Percentiles rank a stretch among this genome's conserved stretches.
Evolutionary conservation across 2,888 invertebrate species (phyloP).

Genomic region (Sinodicranocentrus sp.): DNA sequence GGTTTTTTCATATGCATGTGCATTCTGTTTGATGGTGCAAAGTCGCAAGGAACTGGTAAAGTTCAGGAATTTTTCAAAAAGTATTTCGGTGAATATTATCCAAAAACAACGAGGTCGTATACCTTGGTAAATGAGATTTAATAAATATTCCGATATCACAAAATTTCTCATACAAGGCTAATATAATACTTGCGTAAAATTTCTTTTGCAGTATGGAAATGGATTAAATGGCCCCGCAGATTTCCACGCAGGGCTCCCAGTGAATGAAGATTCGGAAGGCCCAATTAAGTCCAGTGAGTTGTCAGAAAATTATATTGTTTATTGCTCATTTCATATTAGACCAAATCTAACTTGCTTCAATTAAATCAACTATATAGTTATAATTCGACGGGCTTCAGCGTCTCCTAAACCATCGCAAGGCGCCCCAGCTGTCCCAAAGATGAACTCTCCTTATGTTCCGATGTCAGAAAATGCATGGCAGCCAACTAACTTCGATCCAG

Average conservation of each 20-base stretch:
- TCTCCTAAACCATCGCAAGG: background rate
- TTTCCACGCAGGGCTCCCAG: constrained; percentile 46
- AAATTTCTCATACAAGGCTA: background rate
- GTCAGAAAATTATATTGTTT: too few species aligned
- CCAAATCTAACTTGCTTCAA: too few species aligned
- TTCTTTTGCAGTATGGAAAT: constrained; percentile 59
- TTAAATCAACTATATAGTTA: too few species aligned
- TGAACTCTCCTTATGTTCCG: too few species aligned
- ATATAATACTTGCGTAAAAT: background rate
- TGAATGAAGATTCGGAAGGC: constrained; percentile 36
- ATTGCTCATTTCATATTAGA: background rate
- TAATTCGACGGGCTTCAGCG: background rate
- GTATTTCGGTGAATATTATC: constrained; percentile 60
- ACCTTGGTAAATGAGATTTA: constrained; percentile 62
- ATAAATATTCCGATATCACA: too few species aligned
- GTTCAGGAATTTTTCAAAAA: constrained; percentile 58
- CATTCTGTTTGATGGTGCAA: background rate
- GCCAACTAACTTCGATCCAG: constrained; percentile 45
- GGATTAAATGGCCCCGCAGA: constrained; percentile 64
- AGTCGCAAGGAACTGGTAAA: constrained; percentile 49
- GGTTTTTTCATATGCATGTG: too few species aligned
- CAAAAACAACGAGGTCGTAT: constrained; percentile 53
- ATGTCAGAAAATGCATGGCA: constrained; percentile 29
- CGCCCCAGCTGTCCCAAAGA: background rate
- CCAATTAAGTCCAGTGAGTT: constrained; percentile 36